phyloP scores from a whole-genome alignment of 2,888 invertebrate genomes.

The Drosophila colorata region DNA sequence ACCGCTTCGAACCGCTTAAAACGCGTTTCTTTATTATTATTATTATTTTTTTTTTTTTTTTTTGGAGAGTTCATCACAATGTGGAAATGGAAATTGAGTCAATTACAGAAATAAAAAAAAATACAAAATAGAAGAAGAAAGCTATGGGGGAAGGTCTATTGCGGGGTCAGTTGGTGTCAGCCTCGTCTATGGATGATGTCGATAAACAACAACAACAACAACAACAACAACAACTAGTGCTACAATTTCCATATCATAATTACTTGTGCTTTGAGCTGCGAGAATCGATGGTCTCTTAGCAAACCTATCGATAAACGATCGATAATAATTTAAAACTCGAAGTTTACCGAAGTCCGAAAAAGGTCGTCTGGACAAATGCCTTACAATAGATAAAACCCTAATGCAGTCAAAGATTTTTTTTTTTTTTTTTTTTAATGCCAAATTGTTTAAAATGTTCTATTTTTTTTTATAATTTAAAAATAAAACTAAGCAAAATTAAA shows the following conservation, averaged over 20 bases:
- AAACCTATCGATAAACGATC: neutral
- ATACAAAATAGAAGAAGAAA: conserved; percentile 8
- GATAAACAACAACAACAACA: conserved; percentile 2
- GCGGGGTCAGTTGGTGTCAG: conserved; percentile 22
- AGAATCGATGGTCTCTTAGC: neutral
- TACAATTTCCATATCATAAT: conserved; percentile 2
- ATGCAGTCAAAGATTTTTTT: too few species aligned
- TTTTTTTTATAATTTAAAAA: too few species aligned
- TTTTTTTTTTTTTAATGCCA: too few species aligned
- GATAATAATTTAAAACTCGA: neutral
- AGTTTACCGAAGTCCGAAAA: too few species aligned
- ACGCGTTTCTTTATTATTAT: conserved; percentile 16
- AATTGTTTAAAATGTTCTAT: too few species aligned
- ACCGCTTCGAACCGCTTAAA: conserved; percentile 44
- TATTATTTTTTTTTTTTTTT: neutral
- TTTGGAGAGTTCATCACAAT: conserved; percentile 11
- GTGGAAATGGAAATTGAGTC: conserved; percentile 32
- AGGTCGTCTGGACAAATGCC: too few species aligned
- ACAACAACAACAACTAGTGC: neutral
- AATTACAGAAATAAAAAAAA: conserved; percentile 17
- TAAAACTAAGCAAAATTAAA: too few species aligned
- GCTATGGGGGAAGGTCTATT: conserved; percentile 38
- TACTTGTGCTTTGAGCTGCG: neutral
- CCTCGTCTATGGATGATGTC: neutral
- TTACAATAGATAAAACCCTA: too few species aligned